Evolutionary conservation across 2,797 vertebrate species (phyloP), one percentile per base, ranked within the genome.

Genomic region (Sebastes minor): DNA sequence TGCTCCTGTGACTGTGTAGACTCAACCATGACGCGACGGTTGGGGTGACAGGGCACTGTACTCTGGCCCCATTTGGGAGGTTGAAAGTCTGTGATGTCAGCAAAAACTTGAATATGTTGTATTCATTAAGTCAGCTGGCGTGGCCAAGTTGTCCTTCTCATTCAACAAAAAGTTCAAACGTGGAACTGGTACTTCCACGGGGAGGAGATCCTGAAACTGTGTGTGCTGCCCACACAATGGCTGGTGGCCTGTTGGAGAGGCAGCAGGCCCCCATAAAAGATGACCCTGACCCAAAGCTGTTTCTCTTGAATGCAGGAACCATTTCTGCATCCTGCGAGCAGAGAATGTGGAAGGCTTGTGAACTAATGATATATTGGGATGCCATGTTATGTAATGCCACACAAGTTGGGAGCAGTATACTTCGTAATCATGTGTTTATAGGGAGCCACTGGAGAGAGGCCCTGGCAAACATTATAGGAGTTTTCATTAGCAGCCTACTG

Each of bases 251-350:
- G 68, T 62, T 78, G 1, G n/a, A 42, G 72, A 74, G 60, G 66
- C 74, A 70, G 78, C 70, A 56, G 73, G 81, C 61, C 77, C 67
- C 55, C 78, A 74, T 76, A 71, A 80, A 85, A 35, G 76, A 78
- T 80, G 76, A 87, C 84, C 82, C 66, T 59, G 82, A 89, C 88
- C 88, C 60, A 4, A 8, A 76, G 68, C 76, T 79, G 72, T 86
- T 81, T 62, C 62, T 32, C 61, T 74, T 85, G 53, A 86, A 83
- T 32, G 38, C 66, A 62, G 5, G 25, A 38, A 62, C 11, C 1
- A 66, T 46, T 57, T 68, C 68, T 25, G 20, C 62, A 57, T 77
- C 46, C 81, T 62, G 60, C 59, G 46, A 57, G 56, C 61, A 8
- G 55, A 75, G 64, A 78, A 65, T 71, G 75, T 66, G 68, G 28